Conservation (phyloP, 2,797 vertebrate genomes). For the Diceros bicornis region DNA sequence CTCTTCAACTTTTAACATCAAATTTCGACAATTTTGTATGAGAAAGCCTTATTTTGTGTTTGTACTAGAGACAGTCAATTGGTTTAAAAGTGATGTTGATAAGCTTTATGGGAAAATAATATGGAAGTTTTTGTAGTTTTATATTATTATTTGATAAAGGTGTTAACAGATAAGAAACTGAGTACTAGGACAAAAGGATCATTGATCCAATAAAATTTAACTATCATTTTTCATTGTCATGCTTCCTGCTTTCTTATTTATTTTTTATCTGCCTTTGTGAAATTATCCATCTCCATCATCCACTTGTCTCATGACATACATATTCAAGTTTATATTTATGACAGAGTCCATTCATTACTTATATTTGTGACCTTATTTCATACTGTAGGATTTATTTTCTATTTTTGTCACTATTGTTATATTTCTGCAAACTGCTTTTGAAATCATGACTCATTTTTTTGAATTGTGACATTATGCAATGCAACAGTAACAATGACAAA, state of each 20-base stretch:
- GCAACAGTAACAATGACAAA: background rate
- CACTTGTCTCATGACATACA: background rate
- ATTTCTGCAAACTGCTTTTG: constrained; percentile 20
- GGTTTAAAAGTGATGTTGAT: constrained; percentile 16
- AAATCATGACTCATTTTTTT: constrained; percentile 36
- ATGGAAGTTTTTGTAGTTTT: background rate
- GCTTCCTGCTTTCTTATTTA: background rate
- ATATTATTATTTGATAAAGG: constrained; percentile 49
- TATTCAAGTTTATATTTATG: background rate
- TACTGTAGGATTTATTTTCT: constrained; percentile 27
- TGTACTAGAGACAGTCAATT: constrained; percentile 4
- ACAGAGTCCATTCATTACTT: background rate
- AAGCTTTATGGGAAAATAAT: constrained; percentile 55
- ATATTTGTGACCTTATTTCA: background rate
- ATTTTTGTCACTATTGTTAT: constrained; percentile 23
- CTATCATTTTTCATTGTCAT: background rate
- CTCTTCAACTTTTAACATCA: background rate
- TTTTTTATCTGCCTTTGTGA: constrained; percentile 23
- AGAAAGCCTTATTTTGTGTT: constrained; percentile 22
- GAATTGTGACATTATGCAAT: background rate
- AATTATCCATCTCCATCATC: background rate
- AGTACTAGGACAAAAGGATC: background rate
- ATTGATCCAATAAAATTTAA: background rate
- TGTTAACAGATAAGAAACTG: constrained; percentile 2
- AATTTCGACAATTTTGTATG: background rate